Evolutionary conservation across 1,140 invertebrate species (phyloP), one percentile per base, ranked within the genome.

Genomic region (Temnothorax nylanderi): DNA sequence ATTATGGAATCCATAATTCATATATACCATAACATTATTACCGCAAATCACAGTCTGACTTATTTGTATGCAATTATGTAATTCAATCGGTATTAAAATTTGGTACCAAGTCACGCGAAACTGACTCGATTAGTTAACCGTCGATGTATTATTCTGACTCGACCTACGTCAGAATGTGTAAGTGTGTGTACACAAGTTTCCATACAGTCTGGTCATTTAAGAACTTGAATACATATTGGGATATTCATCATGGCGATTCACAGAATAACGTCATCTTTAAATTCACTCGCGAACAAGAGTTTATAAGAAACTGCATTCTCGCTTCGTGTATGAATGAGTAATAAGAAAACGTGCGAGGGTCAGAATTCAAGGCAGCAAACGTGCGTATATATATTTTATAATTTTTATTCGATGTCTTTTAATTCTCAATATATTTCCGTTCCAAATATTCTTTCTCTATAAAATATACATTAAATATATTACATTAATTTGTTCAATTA

Each of bases 201-300:
- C 47, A 47, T 58, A 81, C 37, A n/a, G 62, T 67, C 32, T 34
- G 80, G 54, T 56, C 26, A 47, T 60, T 84, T 84, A 75, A 84
- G 41, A 86, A 44, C 64, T 58, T 67, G 65, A 86, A 81, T 81
- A 82, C 75, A 62, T 67, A 86, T 86, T 86, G 51, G 54, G 44
- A 80, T 58, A 69, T 80, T 69, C 76, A 86, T 86, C 62, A 81
- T 26, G 41, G 26, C 26, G 44, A 41, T 41, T 44, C 64, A 34
- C 10, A 21, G 26, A 71, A 86, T 86, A 86, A 86, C 85, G 75
- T 86, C 85, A 86, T 86, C 85, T 65, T 86, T 86, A 81, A 86
- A 86, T 80, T 65, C 62, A 62, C n/a, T 6, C 34, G 41, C 44
- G 84, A 78, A 49, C 26, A 21, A 13, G 37, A 74, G n/a, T n/a